Conservation (phyloP, 2,888 invertebrate genomes). For the Cephalotes varians region DNA sequence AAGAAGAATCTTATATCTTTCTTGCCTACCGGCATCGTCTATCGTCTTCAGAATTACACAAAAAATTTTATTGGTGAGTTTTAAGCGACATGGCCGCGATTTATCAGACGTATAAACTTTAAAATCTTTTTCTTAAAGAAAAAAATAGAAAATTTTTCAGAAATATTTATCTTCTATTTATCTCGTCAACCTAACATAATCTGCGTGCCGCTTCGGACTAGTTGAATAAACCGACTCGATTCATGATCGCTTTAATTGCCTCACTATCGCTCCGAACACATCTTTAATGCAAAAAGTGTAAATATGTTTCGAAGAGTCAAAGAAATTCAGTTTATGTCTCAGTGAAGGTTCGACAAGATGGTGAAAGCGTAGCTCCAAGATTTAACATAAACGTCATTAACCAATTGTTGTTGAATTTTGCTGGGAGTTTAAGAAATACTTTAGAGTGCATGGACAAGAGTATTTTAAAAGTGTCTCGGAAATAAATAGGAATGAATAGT, state of each 20-base stretch:
- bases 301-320: background rate
- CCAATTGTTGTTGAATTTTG: background rate
- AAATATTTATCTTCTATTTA: too few species aligned
- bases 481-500: background rate
- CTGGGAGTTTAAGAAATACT: background rate
- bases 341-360: background rate
- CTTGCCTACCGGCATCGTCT: too few species aligned
- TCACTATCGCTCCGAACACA: conserved; percentile 46
- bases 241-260: conserved; percentile 19
- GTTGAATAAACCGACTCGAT: background rate
- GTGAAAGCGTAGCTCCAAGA: background rate
- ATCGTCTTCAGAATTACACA: too few species aligned
- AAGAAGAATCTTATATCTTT: too few species aligned
- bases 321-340: conserved; percentile 8
- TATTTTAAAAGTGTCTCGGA: background rate
- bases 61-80: too few species aligned
- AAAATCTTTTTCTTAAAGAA: too few species aligned
- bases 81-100: too few species aligned
- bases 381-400: background rate
- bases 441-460: background rate
- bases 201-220: background rate
- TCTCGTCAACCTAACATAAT: background rate
- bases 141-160: too few species aligned
- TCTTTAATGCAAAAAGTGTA: background rate
- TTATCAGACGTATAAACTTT: too few species aligned